These are phyloP conservation scores for Sylvia borin DNA, from an alignment of 2,797 vertebrate species.

Conservation along the genomic window DNA sequence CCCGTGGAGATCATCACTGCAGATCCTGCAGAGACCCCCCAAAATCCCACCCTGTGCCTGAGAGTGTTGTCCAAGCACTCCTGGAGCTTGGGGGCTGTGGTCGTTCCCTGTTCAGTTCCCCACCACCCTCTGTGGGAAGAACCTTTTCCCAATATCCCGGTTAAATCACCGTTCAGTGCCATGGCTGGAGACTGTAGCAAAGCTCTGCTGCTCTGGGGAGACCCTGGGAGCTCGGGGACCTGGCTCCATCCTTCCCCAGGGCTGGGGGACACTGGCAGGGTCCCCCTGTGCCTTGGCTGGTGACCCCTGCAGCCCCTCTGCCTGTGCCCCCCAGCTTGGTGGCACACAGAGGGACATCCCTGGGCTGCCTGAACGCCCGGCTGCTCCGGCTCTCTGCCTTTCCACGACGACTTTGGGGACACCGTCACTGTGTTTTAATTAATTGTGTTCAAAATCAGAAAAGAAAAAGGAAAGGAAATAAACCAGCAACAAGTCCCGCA, in stretches of 20 bases:
- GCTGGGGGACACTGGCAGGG: neutral
- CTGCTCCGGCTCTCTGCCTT: neutral
- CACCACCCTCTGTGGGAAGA: neutral
- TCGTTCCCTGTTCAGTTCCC: neutral
- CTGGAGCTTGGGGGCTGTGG: neutral
- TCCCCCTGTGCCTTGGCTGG: neutral
- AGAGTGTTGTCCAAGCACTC: fast-evolving
- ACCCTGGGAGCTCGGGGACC: neutral
- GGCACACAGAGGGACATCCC: neutral
- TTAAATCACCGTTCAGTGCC: neutral
- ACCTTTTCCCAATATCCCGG: neutral
- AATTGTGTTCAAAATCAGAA: conserved; percentile 1
- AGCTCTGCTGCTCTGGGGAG: neutral
- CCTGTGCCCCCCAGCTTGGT: fast-evolving
- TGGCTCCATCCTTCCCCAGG: fast-evolving
- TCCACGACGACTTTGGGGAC: neutral
- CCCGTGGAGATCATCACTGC: neutral
- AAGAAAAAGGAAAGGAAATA: neutral
- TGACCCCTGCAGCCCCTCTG: fast-evolving
- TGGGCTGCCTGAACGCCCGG: neutral
- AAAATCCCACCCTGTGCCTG: neutral
- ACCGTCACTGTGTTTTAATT: neutral
- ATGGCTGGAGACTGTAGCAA: neutral
- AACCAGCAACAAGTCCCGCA: neutral
- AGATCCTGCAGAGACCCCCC: neutral